A percentile compares a stretch with the other conserved stretches of the same genome.
Evolutionary conservation across 1,140 invertebrate species (phyloP).

Genomic region (Drosophila leontia): DNA sequence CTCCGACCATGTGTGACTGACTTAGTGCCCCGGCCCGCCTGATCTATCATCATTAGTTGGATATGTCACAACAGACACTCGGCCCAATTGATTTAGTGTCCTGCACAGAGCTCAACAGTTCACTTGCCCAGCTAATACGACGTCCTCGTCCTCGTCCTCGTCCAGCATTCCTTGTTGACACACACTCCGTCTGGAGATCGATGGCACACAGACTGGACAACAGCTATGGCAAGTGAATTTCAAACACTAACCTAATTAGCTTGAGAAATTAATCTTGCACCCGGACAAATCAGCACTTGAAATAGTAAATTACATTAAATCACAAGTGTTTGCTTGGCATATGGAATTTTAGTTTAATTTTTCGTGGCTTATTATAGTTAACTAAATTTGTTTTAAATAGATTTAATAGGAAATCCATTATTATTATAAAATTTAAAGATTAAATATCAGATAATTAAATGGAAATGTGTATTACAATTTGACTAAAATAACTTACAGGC

Average conservation of each 20-base stretch:
- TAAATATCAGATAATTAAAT: too few species aligned
- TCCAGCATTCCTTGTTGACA: constrained; percentile 21
- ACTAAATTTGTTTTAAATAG: not conserved
- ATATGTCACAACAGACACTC: constrained; percentile 63
- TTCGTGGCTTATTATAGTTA: not conserved
- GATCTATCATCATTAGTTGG: constrained; percentile 66
- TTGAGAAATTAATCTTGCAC: constrained; percentile 17
- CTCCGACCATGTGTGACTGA: constrained; percentile 45
- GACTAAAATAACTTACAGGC: not conserved
- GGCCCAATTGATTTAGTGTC: constrained; percentile 64
- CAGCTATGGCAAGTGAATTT: constrained; percentile 24
- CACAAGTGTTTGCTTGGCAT: not conserved
- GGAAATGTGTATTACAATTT: too few species aligned
- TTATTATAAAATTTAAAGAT: not conserved
- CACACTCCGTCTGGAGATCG: constrained; percentile 21
- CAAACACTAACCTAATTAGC: constrained; percentile 37
- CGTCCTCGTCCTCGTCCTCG: not conserved
- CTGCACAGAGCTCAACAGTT: constrained; percentile 46
- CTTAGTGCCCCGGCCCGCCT: constrained; percentile 40
- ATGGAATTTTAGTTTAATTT: not conserved
- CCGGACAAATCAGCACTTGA: constrained; percentile 11
- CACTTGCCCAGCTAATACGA: constrained; percentile 23
- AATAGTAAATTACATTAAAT: not conserved
- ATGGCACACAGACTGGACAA: constrained; percentile 13
- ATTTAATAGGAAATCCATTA: not conserved